Percentiles rank a stretch among this genome's conserved stretches.
These are phyloP conservation scores for Acanthurus tractus DNA, from an alignment of 2,797 vertebrate species.

Conservation along the genomic window DNA sequence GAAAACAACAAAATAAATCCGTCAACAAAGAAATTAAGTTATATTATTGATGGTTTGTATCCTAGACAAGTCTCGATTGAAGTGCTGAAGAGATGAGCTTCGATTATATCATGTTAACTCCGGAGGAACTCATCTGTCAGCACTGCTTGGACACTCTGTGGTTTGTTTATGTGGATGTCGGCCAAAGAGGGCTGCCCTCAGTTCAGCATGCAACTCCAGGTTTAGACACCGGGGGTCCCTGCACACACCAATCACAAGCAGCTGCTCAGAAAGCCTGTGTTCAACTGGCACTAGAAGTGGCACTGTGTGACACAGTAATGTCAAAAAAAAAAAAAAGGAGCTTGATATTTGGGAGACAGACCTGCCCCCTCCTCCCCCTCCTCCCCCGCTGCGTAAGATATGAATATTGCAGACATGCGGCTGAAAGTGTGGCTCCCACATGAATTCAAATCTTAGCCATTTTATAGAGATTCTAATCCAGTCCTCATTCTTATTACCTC, in stretches of 20 bases:
- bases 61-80: neutral
- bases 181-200: neutral
- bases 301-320: slow-evolving; percentile 16
- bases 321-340: slow-evolving; percentile 8
- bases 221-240: slow-evolving; percentile 67
- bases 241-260: slow-evolving; percentile 1
- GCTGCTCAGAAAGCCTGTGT: slow-evolving; percentile 13
- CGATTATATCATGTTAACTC: slow-evolving; percentile 1
- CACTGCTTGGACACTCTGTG: neutral
- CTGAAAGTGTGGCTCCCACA: neutral
- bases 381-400: neutral
- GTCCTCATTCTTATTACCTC: slow-evolving; percentile 8
- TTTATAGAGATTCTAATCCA: slow-evolving; percentile 21
- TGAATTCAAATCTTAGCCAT: slow-evolving; percentile 19
- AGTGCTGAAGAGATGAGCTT: neutral
- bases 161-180: neutral
- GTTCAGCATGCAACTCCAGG: slow-evolving; percentile 21
- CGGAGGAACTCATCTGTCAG: neutral
- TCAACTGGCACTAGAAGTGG: neutral
- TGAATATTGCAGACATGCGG: slow-evolving; percentile 26
- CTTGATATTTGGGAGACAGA: slow-evolving; percentile 29
- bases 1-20: neutral
- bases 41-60: neutral
- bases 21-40: neutral
- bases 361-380: too few relatives aligned